These are phyloP conservation scores for Echinarachnius parma DNA, from an alignment of 53 echinoderm and acorn worm genomes.

Conservation along the genomic window DNA sequence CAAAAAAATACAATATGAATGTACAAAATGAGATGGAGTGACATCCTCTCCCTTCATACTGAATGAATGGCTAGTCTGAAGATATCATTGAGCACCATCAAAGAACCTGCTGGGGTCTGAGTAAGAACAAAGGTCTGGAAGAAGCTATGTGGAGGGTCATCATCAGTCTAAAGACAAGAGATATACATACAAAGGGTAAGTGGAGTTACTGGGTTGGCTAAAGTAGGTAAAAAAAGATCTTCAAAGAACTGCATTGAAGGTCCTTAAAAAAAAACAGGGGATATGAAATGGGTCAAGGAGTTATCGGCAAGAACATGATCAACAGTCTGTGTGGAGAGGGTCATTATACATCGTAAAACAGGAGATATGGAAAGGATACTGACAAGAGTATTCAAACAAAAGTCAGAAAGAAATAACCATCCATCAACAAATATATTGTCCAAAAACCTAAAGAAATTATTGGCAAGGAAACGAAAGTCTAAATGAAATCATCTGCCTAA, in stretches of 20 bases:
- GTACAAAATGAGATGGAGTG: background rate
- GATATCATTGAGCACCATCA: slow-evolving; percentile 36
- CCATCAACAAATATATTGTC: no score
- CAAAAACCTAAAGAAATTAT: no score
- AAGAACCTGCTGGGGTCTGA: background rate
- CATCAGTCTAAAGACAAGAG: slow-evolving; percentile 34
- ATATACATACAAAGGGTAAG: background rate
- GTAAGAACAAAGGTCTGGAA: slow-evolving; percentile 43
- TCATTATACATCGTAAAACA: no score
- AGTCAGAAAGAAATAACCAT: no score
- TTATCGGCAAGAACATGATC: no score
- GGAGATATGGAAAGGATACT: no score
- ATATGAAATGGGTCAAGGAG: no score
- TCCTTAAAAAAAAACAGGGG: no score
- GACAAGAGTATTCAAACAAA: no score
- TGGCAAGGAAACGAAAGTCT: no score
- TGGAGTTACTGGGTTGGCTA: background rate
- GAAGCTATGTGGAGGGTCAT: slow-evolving; percentile 53
- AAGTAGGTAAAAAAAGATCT: background rate
- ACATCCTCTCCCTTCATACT: background rate
- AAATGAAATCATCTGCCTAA: no score
- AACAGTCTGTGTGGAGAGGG: background rate
- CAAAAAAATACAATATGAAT: slow-evolving; percentile 23
- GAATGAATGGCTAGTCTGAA: slow-evolving; percentile 49
- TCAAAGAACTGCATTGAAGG: background rate